Evolutionary conservation across 2,797 vertebrate genomes (phyloP), one percentile per base, ranked within the genome.

Genomic region (Coregonus ussuriensis): DNA sequence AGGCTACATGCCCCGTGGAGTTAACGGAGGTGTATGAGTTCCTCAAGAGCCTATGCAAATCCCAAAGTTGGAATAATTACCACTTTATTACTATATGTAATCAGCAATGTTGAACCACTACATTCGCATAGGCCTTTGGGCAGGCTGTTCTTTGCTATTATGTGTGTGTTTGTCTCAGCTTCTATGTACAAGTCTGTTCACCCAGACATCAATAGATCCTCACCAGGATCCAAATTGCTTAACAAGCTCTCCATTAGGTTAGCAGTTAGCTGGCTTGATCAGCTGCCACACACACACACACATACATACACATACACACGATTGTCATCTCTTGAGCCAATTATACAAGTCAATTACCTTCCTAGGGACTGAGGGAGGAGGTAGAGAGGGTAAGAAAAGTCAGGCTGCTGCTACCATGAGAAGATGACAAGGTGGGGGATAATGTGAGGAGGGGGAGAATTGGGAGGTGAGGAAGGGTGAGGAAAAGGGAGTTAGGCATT

Each of bases 211-310:
- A 95, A 93, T 95, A 93, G 92, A 94, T 91, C 82, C 93, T 92
- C 91, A 93, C 93, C 89, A 92, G 91, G 89, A 93, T 95, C 94
- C 94, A 96, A 94, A 96, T 95, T 94, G 91, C 93, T 94, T 94
- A 95, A 95, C 94, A 95, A 94, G 91, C 91, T 94, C 93, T 95
- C 94, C 94, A 95, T 96, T 95, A 96, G 93, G 92, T 92, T 92
- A 88, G 91, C 91, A 93, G 94, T 96, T 93, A 95, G 92, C 93
- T 95, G 94, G 92, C 94, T 94, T 93, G 93, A 95, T 95, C 94
- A 95, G 93, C 91, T 86, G 83, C 92, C 90, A 89, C 89, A 47
- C 9, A 9, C 7, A 47, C 41, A 11, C 41, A 7, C 9, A 47
- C 41, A 47, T 6, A 0, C 1, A 25, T 25, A 47, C 41, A 47